These are phyloP conservation scores for Melipona beecheii DNA, from an alignment of 2,888 invertebrate genomes.

Conservation along the genomic window DNA sequence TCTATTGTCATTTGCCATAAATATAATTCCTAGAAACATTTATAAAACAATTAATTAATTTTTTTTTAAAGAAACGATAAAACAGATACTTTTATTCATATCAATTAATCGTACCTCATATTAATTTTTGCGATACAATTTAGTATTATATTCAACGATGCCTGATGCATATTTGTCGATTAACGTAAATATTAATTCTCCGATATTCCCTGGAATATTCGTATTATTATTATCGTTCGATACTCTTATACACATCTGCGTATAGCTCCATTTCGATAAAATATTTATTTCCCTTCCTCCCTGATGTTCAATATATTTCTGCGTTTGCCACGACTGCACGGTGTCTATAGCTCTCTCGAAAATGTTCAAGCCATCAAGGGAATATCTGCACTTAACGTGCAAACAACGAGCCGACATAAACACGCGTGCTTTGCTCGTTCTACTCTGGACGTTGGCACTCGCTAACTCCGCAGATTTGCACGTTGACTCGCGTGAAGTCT, in stretches of 20 bases:
- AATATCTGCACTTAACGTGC: constrained; percentile 36
- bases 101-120: not conserved
- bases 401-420: constrained; percentile 35
- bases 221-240: not conserved
- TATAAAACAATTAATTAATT: not conserved
- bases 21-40: not conserved
- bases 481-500: constrained; percentile 33
- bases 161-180: not conserved
- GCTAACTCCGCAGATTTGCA: constrained; percentile 39
- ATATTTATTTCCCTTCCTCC: not conserved
- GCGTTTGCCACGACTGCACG: not conserved
- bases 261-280: not conserved
- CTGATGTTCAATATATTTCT: not conserved
- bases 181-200: not conserved
- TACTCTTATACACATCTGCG: accelerated
- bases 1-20: not conserved
- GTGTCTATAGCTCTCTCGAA: not conserved
- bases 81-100: too few relatives aligned
- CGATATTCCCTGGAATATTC: not conserved
- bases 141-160: not conserved
- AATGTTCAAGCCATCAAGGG: constrained; percentile 11
- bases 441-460: constrained; percentile 29
- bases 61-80: too few relatives aligned
- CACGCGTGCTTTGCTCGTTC: constrained; percentile 31
- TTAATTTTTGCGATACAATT: not conserved